Evolutionary conservation across 2,888 invertebrate species (phyloP), one percentile per base, ranked within the genome.

Genomic region (Dioctria linearis): DNA sequence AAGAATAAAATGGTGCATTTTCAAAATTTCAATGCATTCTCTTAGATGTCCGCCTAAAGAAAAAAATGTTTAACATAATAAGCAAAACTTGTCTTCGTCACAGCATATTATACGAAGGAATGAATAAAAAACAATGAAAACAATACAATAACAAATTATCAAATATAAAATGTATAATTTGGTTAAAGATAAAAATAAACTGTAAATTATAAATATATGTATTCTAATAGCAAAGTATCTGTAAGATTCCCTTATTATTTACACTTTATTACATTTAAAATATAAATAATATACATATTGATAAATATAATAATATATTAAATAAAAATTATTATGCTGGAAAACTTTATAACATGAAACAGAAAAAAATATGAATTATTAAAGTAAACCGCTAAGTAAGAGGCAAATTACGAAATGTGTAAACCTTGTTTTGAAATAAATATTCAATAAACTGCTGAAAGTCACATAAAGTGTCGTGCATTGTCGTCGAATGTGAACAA

Each of bases 221-320:
- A 25, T 61, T 25, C 61, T 46, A 46, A 46, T 54, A 54, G 54
- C 54, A 54, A n/a, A 54, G 54, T 54, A 54, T 54, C 8, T 54
- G 54, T 54, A 54, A 54, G 61, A 4, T 5, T 25, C 5, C 39
- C 4, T 57, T 37, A 73, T 73, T 57, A 73, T 73, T 73, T 73
- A 73, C 73, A 73, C 73, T 73, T 73, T 73, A 57, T 73, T 73
- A 73, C 57, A 73, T 73, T 42, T 25, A 51, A 51, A 73, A 49
- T 39, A n/a, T 37, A 73, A 73, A 73, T 8, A n/a, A 73, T 57
- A 73, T 59, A 73, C 57, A 54, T 54, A 54, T 54, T 54, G 3
- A 59, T 59, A 57, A 73, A 42, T 39, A 59, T 59, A n/a, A 73
- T 46, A 54, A 25, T 25, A 25, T 25, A 25, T 25, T 25, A 54